Evolutionary conservation across 1,140 invertebrate species (phyloP).

Genomic region (Aphaenogaster rudis): DNA sequence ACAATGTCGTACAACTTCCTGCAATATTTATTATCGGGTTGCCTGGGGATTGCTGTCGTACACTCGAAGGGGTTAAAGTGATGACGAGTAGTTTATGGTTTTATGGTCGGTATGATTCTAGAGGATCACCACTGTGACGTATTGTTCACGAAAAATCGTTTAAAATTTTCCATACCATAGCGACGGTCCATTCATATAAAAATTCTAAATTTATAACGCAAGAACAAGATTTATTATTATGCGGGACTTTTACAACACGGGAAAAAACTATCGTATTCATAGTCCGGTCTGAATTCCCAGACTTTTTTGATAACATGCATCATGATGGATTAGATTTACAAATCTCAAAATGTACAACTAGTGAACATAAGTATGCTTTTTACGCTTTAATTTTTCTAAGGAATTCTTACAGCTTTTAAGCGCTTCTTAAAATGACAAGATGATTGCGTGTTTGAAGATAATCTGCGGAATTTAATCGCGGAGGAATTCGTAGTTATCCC

Average conservation of each 20-base stretch:
- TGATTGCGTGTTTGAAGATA: neutral
- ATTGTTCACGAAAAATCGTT: conserved; percentile 34
- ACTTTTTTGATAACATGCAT: neutral
- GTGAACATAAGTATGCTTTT: neutral
- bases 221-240: conserved; percentile 54
- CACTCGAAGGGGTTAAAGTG: conserved; percentile 38
- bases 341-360: neutral
- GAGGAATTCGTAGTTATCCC: neutral
- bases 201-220: conserved; percentile 13
- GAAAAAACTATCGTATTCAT: neutral
- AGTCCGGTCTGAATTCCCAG: neutral
- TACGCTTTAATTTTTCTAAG: neutral
- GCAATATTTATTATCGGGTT: conserved; percentile 49
- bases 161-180: conserved; percentile 20
- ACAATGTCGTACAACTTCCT: neutral
- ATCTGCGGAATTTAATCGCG: neutral
- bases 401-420: neutral
- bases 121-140: neutral
- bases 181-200: neutral
- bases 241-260: neutral
- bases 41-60: neutral
- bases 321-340: neutral
- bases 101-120: conserved; percentile 31
- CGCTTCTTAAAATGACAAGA: neutral
- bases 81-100: conserved; percentile 33